Evolutionary conservation across 2,888 invertebrate species (phyloP), one percentile per base, ranked within the genome.

Genomic region (Trachelus troglodyta): DNA sequence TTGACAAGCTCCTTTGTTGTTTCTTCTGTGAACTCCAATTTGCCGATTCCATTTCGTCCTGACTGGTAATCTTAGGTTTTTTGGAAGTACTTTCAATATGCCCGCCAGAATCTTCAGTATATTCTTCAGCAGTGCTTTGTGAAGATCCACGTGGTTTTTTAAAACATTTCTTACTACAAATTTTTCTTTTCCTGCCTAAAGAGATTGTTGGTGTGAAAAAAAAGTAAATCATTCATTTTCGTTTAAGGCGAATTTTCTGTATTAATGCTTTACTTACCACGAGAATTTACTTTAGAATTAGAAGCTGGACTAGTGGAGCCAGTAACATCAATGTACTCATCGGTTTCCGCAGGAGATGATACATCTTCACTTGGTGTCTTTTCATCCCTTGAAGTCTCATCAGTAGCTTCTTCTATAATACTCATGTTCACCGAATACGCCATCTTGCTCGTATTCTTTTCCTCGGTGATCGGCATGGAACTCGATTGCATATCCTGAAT

Each of bases 371-470:
- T 69, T n/a, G 75, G 35, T 35, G 77, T 78, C 68, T 12, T 76
- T 30, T 80, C 77, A 69, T 76, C 75, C n/a, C 73, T 78, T 3
- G 75, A 78, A 73, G 78, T 80, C 75, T 79, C 76, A 73, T 83
- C 81, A 71, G 79, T 82, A 33, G 79, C 78, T 56, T 84, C 84
- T 15, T 81, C 80, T 69, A 81, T 83, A 31, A 83, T 82, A 56
- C 80, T 83, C 81, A 81, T 83, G 23, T 77, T 80, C 69, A 80
- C 56, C 2, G 78, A 78, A 76, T 77, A 31, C 12, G 33, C 30
- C 31, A 9, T 33, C 23, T 30, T 33, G 3, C 9, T 1, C 9
- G 30, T 31, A 34, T 31, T 71, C 9, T 31, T 12, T 71, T 30
- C 31, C 15, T 33, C 30, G 71, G 71, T 31, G 3, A 11, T 71